Conservation (phyloP, 1,140 invertebrate species). For the Penaeus japonicus region DNA sequence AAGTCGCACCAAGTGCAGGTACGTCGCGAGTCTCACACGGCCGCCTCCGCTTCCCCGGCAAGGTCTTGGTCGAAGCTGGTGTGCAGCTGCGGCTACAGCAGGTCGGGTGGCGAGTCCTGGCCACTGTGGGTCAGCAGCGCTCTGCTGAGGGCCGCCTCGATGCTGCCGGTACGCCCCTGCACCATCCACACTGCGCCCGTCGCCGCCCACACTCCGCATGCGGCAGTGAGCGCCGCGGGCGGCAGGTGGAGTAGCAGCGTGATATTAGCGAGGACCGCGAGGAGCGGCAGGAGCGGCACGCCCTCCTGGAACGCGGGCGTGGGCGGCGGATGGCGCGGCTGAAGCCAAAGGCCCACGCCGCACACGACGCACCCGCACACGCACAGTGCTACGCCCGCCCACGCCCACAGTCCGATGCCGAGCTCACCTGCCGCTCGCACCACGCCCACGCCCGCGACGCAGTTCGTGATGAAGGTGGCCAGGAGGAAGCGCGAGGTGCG, state of each 20-base stretch:
- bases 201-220: background rate
- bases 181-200: slow-evolving; percentile 26
- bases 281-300: slow-evolving; percentile 37
- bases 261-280: slow-evolving; percentile 40
- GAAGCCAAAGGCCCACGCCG: slow-evolving; percentile 43
- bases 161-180: slow-evolving; percentile 10
- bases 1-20: too few relatives aligned
- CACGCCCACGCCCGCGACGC: slow-evolving; percentile 42
- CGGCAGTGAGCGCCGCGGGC: background rate
- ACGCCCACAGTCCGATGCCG: slow-evolving; percentile 41
- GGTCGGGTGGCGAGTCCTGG: slow-evolving; percentile 17
- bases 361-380: slow-evolving; percentile 47
- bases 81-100: background rate
- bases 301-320: background rate
- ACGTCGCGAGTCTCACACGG: background rate
- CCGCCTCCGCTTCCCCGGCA: background rate
- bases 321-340: slow-evolving; percentile 37
- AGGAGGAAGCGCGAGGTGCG: slow-evolving; percentile 44
- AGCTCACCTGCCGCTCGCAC: slow-evolving; percentile 33
- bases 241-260: slow-evolving; percentile 45
- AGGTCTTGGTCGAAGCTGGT: background rate
- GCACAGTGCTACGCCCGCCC: slow-evolving; percentile 45
- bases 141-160: slow-evolving; percentile 35
- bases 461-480: slow-evolving; percentile 42
- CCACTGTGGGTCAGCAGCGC: slow-evolving; percentile 43